A percentile compares a stretch with the other conserved stretches of the same genome.
Conservation (phyloP, 2,797 vertebrate genomes). For the Poliocrania exsul region DNA sequence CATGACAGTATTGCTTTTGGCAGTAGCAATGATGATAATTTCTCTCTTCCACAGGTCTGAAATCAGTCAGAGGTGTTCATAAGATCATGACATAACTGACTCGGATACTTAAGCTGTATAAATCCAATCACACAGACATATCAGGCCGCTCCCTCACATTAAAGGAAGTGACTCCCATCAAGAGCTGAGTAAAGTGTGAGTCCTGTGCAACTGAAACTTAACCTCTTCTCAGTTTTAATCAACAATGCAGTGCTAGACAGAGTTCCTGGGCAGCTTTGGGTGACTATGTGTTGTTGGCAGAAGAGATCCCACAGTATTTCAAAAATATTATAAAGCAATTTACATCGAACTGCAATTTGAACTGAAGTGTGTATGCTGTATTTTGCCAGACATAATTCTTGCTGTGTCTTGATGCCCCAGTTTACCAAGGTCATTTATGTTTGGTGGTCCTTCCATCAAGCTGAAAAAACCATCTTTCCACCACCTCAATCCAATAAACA, state of each 20-base stretch:
- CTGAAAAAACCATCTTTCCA: background rate
- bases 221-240: background rate
- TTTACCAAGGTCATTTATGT: background rate
- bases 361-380: background rate
- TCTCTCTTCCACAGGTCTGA: background rate
- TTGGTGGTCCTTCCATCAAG: background rate
- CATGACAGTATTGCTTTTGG: background rate
- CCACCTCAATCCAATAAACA: background rate
- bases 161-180: background rate
- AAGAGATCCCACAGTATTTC: background rate
- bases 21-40: background rate
- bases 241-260: background rate
- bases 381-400: background rate
- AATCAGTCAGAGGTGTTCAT: background rate
- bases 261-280: background rate
- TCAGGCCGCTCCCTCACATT: background rate
- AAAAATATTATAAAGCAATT: background rate
- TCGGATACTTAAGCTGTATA: background rate
- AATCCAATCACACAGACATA: background rate
- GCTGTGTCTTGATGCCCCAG: background rate
- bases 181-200: background rate
- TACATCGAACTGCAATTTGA: background rate
- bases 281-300: background rate
- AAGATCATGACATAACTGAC: accelerated
- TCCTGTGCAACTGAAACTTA: background rate